Base-by-base conservation (phyloP, 2,797 vertebrate genomes). In the Labeo calbasu region DNA sequence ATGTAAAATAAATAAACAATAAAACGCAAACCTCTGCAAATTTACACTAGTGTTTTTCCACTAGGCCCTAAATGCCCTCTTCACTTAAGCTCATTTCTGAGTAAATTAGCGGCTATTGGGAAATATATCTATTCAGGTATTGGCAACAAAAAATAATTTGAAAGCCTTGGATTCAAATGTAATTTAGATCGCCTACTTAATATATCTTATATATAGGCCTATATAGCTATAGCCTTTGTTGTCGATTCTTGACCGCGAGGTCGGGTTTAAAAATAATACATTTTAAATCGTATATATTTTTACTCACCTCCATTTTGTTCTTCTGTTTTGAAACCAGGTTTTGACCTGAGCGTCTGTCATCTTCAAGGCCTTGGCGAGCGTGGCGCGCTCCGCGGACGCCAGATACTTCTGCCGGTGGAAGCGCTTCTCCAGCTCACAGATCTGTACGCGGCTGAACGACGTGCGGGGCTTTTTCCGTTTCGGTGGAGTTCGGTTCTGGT, bases 301-400 rank as follows among this genome's bases (percentile, higher is more conserved):
- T 4, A 63, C 88, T 92, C 94, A 98, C 98, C 98, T 96, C 98
- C 98, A 99, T 93, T 99, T 99, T 88, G 98, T 99, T 92, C 98
- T 95, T 82, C 98, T 95, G 92, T 99, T 99, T 94, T 99, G 98
- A 92, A 99, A 99, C 98, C 98, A 99, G 83, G 98, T 99, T 92
- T 99, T 99, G 90, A 99, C 98, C 92, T 99, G 98, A 5, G 98
- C 97, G 0, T 99, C 98, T 0, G 97, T 99, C 98, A 99, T 99
- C 92, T 97, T 97, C 85, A 99, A 94, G 59, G 97, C 96, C 87
- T 99, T 98, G 88, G 97, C 97, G 90, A 98, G 91, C 0, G 96
- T 95, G 72, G 97, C 97, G 0, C 97, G 92, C 90, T 98, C 97
- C 0, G 97, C 97, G 0, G 97, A 99, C 0, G 98, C 98, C 94